A percentile compares a stretch with the other conserved stretches of the same genome.
Evolutionary conservation across 2,888 invertebrate species (phyloP).

Genomic region (Sinodicranocentrus sp.): DNA sequence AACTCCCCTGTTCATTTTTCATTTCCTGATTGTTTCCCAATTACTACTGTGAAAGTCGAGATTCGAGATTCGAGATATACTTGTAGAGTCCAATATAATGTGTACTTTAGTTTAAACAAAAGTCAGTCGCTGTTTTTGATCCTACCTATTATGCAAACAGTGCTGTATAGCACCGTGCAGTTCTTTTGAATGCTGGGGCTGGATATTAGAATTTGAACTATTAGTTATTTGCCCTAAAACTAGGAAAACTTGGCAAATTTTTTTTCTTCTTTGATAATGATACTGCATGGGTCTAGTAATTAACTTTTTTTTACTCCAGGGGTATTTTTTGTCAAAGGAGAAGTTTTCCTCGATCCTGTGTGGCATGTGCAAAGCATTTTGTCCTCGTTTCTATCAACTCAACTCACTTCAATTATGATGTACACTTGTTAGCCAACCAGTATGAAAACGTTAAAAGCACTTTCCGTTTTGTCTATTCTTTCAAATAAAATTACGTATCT

Average conservation of each 20-base stretch:
- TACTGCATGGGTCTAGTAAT: constrained; percentile 1
- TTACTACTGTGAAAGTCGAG: neutral
- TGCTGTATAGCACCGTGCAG: too few relatives aligned
- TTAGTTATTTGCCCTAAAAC: constrained; percentile 10
- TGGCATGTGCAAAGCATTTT: neutral
- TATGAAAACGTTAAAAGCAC: neutral
- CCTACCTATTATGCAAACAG: neutral
- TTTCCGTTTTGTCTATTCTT: neutral
- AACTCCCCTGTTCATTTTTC: neutral
- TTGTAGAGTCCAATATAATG: neutral
- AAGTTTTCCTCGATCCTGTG: neutral
- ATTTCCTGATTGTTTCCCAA: neutral
- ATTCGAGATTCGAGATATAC: neutral
- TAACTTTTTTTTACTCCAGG: constrained; percentile 2
- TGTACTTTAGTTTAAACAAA: neutral
- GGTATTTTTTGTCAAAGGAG: neutral
- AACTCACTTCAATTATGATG: neutral
- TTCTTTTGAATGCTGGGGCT: neutral
- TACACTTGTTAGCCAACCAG: neutral
- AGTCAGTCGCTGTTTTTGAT: neutral
- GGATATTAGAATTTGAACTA: constrained; percentile 14
- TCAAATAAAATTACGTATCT: neutral
- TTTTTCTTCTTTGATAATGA: constrained; percentile 1
- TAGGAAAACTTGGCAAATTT: constrained; percentile 5
- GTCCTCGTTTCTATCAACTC: neutral